These are phyloP conservation scores for Lobophora halterata DNA, from an alignment of 2,888 invertebrate genomes.

Conservation along the genomic window DNA sequence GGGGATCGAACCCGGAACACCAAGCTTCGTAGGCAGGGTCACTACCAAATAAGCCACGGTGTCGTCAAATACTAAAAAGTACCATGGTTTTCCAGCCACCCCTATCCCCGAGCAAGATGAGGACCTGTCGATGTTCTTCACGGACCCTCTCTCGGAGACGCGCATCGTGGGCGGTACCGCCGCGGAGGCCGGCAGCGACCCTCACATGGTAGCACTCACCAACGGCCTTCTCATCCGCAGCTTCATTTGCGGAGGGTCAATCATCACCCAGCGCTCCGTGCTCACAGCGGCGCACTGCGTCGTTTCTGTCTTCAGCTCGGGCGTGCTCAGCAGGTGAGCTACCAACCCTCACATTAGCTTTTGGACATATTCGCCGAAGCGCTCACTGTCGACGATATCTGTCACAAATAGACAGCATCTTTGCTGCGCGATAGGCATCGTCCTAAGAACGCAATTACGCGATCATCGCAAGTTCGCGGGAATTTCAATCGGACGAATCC, in stretches of 20 bases:
- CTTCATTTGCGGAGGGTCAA: constrained; percentile 56
- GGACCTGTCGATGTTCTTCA: constrained; percentile 49
- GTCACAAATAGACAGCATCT: no score
- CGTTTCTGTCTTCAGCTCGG: constrained; percentile 38
- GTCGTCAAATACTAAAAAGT: no score
- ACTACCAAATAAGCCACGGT: no score
- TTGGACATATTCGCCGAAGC: no score
- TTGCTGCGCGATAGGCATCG: no score
- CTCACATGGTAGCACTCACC: constrained; percentile 54
- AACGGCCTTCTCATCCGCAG: constrained; percentile 42
- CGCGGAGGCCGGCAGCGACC: constrained; percentile 46
- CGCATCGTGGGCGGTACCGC: constrained; percentile 57
- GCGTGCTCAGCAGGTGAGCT: constrained; percentile 41
- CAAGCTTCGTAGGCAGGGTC: no score
- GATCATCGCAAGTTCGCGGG: no score
- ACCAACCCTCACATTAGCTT: no score
- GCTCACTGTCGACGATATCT: no score
- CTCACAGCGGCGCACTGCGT: constrained; percentile 67
- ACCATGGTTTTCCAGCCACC: constrained; percentile 52
- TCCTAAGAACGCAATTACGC: no score
- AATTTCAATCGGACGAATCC: no score
- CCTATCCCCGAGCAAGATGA: constrained; percentile 43
- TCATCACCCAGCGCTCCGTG: constrained; percentile 43
- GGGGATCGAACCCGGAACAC: no score
- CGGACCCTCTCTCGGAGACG: constrained; percentile 38